phyloP scores from a whole-genome alignment of 2,113 vertebrate genomes.

The Lepus timidus region DNA sequence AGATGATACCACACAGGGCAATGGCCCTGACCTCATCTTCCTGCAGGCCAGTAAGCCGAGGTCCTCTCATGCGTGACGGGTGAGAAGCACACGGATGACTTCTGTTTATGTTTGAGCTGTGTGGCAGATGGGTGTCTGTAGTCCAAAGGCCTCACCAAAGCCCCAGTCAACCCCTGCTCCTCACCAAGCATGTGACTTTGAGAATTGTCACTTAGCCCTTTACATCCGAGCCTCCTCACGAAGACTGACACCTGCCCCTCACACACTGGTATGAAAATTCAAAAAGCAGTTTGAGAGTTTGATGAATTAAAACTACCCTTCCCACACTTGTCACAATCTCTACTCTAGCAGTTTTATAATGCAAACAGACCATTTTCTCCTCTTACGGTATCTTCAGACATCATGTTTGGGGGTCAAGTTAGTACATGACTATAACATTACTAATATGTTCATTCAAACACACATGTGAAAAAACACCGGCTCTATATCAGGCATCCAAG shows the following conservation, averaged over 20 bases:
- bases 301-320: not conserved
- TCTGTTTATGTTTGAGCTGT: not conserved
- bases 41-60: not conserved
- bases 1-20: not conserved
- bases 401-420: not conserved
- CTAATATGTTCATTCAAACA: not conserved
- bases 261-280: not conserved
- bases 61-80: not conserved
- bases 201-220: not conserved
- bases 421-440: not conserved
- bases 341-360: not conserved
- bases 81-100: not conserved
- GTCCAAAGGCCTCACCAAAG: not conserved
- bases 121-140: not conserved
- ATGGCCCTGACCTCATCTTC: not conserved
- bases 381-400: not conserved
- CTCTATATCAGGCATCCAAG: not conserved
- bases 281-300: not conserved
- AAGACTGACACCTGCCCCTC: not conserved
- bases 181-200: not conserved
- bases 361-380: not conserved
- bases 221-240: not conserved
- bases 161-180: fast-evolving
- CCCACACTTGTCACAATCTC: not conserved
- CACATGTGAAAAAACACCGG: not conserved